These are phyloP conservation scores for Strigops habroptila DNA, from an alignment of 2,113 vertebrate genomes.

Conservation along the genomic window DNA sequence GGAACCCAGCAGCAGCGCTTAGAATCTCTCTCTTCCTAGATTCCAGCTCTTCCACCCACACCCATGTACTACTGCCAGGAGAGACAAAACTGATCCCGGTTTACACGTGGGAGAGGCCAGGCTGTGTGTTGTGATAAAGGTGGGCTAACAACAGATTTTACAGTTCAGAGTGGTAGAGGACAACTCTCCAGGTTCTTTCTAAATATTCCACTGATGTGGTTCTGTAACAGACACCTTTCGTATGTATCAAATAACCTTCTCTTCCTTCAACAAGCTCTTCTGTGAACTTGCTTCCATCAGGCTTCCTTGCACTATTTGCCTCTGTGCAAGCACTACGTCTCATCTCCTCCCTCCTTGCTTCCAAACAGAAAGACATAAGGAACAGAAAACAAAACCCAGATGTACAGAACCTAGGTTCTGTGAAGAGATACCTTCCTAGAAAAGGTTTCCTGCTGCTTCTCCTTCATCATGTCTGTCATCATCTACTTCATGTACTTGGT, in stretches of 20 bases:
- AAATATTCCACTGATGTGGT: fast-evolving
- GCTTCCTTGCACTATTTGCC: not conserved
- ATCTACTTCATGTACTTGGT: not conserved
- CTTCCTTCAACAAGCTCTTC: not conserved
- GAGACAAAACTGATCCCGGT: not conserved
- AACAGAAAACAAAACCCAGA: not conserved
- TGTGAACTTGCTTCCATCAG: not conserved
- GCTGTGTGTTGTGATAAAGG: not conserved
- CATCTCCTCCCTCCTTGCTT: not conserved
- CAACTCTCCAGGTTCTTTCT: not conserved
- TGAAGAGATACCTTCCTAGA: not conserved
- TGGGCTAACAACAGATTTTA: not conserved
- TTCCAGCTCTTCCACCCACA: not conserved
- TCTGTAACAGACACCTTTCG: not conserved
- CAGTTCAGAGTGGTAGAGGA: not conserved
- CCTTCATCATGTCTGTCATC: not conserved
- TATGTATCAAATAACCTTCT: not conserved
- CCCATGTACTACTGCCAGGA: not conserved
- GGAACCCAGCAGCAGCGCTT: not conserved
- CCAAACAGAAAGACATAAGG: not conserved
- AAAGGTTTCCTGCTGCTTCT: not conserved
- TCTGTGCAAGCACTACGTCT: not conserved
- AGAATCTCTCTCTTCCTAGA: not conserved
- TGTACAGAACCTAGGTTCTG: not conserved
- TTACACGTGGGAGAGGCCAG: not conserved